Conservation (phyloP, 1,140 invertebrate genomes). For the Heliconius nattereri region DNA sequence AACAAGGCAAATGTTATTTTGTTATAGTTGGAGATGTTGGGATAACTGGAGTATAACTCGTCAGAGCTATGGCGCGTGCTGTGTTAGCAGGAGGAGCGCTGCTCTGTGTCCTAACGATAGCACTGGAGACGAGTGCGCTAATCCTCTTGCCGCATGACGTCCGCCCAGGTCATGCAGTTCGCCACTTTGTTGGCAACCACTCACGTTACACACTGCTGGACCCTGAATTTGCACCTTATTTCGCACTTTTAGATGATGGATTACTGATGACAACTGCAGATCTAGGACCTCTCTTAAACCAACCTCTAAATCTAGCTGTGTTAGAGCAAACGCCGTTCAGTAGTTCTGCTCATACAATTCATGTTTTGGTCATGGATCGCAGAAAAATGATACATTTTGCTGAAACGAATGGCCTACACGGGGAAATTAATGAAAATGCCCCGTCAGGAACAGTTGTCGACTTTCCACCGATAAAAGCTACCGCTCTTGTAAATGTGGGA, state of each 20-base stretch:
- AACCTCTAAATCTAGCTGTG: constrained; percentile 89
- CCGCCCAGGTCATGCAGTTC: constrained; percentile 92
- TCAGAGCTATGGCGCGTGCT: constrained; percentile 63
- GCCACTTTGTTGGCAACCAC: constrained; percentile 84
- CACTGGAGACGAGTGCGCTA: constrained; percentile 67
- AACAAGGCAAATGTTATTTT: constrained; percentile 27
- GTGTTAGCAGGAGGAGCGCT: constrained; percentile 66
- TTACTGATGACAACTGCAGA: constrained; percentile 94
- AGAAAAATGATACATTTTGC: constrained; percentile 90
- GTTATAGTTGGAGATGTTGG: constrained; percentile 70
- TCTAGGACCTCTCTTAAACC: constrained; percentile 88
- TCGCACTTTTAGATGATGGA: constrained; percentile 93
- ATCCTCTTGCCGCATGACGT: constrained; percentile 90
- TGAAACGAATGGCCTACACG: constrained; percentile 82
- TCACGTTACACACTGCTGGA: constrained; percentile 87
- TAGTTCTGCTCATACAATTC: constrained; percentile 89
- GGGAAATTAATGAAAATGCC: constrained; percentile 89
- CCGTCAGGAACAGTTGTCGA: constrained; percentile 86
- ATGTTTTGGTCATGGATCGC: constrained; percentile 91
- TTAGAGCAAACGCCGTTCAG: constrained; percentile 89
- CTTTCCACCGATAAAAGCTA: constrained; percentile 85
- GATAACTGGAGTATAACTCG: constrained; percentile 47
- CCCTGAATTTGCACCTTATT: constrained; percentile 90
- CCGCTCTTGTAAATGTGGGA: constrained; percentile 77
- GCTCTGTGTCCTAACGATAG: constrained; percentile 64